A percentile compares a stretch with the other conserved stretches of the same genome.
Conservation (phyloP, 1,140 invertebrate genomes). For the Megalopta genalis region DNA sequence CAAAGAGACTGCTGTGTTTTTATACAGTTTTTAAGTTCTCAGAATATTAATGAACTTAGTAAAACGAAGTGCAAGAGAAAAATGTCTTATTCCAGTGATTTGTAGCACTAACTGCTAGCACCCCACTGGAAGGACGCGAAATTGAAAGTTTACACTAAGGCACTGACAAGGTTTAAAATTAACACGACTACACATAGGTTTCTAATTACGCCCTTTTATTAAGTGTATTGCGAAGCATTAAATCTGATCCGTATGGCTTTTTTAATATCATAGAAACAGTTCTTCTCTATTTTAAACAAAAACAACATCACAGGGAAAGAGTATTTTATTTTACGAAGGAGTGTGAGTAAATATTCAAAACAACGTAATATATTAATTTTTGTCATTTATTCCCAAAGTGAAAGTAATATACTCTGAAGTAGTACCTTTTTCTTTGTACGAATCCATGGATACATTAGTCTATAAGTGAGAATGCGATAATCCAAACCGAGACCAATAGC, state of each 20-base stretch:
- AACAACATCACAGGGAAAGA: neutral
- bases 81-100: neutral
- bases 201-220: neutral
- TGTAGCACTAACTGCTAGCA: neutral
- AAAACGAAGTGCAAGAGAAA: neutral
- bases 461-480: constrained; percentile 37
- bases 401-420: constrained; percentile 21
- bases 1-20: constrained; percentile 18
- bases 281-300: constrained; percentile 14
- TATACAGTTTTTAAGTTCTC: constrained; percentile 37
- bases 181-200: constrained; percentile 10
- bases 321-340: constrained; percentile 14
- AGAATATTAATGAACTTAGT: neutral
- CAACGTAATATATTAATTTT: constrained; percentile 24
- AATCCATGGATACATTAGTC: constrained; percentile 20
- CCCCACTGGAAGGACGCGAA: neutral
- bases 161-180: neutral
- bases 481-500: constrained; percentile 9
- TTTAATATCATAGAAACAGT: neutral
- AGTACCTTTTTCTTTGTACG: constrained; percentile 37
- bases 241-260: neutral
- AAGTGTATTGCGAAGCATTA: neutral
- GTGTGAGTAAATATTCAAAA: constrained; percentile 35
- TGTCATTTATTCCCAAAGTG: neutral
- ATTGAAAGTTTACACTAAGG: too few species aligned